Evolutionary conservation across 1,140 invertebrate genomes (phyloP).

Genomic region (Popillia japonica): DNA sequence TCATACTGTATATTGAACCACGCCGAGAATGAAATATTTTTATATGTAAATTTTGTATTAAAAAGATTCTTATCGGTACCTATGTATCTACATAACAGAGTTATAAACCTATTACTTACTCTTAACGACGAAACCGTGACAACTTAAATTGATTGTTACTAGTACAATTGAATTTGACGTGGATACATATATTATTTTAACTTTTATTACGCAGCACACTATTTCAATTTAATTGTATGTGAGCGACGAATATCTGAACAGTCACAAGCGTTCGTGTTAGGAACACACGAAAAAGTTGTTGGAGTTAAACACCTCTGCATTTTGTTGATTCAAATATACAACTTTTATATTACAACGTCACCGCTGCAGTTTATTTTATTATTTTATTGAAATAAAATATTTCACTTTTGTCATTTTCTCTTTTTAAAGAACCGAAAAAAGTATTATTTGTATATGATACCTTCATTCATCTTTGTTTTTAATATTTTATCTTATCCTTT

Average conservation of each 20-base stretch:
- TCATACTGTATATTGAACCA: not conserved
- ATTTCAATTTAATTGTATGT: conserved; percentile 2
- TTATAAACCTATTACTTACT: conserved; percentile 13
- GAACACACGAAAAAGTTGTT: too few species aligned
- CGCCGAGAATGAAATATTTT: conserved; percentile 27
- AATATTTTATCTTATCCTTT: not conserved
- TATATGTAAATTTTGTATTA: conserved; percentile 29
- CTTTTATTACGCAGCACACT: not conserved
- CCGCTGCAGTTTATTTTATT: not conserved
- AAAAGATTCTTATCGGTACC: conserved; percentile 22
- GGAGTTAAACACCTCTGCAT: not conserved
- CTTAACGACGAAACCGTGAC: conserved; percentile 27
- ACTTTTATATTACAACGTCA: not conserved
- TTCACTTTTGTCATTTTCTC: not conserved
- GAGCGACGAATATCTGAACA: not conserved
- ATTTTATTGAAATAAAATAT: not conserved
- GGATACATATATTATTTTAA: not conserved
- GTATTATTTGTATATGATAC: too few species aligned
- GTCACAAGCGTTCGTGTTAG: not conserved
- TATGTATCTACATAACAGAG: conserved; percentile 14
- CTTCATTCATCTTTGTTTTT: too few species aligned
- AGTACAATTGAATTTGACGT: not conserved
- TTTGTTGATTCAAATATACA: not conserved
- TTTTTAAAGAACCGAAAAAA: not conserved
- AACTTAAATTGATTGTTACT: conserved; percentile 25